A percentile compares a stretch with the other conserved stretches of the same genome.
Evolutionary conservation across 2,113 vertebrate species (phyloP).

Genomic region (Mesembrinibis cayennensis): DNA sequence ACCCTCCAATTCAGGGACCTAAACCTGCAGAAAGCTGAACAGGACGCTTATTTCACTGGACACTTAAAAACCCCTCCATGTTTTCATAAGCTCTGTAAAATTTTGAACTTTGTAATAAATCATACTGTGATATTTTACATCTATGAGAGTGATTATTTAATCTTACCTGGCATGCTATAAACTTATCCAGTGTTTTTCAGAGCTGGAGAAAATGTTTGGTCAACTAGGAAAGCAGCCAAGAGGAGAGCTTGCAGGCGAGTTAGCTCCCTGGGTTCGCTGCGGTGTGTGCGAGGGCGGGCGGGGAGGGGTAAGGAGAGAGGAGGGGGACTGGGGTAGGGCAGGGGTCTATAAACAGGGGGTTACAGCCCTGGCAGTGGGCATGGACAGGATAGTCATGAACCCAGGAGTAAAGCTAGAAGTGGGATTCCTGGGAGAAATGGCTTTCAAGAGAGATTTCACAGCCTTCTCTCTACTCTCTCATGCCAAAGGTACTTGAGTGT

Average conservation of each 20-base stretch:
- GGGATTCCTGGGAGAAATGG: neutral
- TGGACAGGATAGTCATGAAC: neutral
- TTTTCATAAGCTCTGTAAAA: neutral
- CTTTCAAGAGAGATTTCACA: neutral
- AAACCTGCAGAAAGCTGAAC: neutral
- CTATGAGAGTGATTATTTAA: neutral
- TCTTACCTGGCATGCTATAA: neutral
- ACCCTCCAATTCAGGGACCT: neutral
- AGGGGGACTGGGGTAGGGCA: too few relatives aligned
- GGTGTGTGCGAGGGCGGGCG: rapidly evolving
- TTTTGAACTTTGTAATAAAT: neutral
- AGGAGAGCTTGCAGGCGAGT: neutral
- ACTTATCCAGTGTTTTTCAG: neutral
- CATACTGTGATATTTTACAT: neutral
- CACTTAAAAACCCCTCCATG: neutral
- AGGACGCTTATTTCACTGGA: neutral
- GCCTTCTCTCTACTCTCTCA: neutral
- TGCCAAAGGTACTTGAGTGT: neutral
- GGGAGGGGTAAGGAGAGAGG: neutral
- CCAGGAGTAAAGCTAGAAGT: neutral
- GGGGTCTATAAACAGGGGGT: too few relatives aligned
- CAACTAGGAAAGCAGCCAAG: neutral
- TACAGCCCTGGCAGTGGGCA: neutral
- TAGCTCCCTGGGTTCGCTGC: rapidly evolving
- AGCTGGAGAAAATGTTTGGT: neutral